Evolutionary conservation across 1,140 invertebrate genomes (phyloP).

Genomic region (Drosophila nebulosa): DNA sequence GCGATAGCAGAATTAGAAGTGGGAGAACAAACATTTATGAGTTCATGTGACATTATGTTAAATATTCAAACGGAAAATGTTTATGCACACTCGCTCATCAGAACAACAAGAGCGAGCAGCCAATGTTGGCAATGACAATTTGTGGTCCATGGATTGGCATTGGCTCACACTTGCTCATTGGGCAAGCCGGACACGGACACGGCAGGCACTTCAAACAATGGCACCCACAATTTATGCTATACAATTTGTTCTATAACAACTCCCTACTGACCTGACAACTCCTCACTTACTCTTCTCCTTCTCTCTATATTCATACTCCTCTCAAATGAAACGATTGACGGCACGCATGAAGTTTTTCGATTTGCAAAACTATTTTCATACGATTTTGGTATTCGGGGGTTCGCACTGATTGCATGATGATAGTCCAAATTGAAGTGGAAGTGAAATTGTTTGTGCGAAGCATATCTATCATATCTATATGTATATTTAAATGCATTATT

Average conservation of each 20-base stretch:
- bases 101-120: constrained; percentile 11
- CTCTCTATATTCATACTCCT: neutral
- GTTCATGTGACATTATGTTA: constrained; percentile 33
- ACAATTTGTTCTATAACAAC: constrained; percentile 41
- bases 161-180: neutral
- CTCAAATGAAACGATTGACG: neutral
- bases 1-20: neutral
- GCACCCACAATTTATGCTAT: constrained; percentile 53
- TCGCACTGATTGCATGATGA: constrained; percentile 30
- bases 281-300: no score
- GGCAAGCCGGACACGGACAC: constrained; percentile 10
- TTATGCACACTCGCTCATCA: constrained; percentile 12
- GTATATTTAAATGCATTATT: constrained; percentile 59
- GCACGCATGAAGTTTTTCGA: constrained; percentile 49
- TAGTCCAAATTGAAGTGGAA: constrained; percentile 28
- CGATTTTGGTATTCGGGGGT: constrained; percentile 25
- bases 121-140: constrained; percentile 23
- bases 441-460: constrained; percentile 55
- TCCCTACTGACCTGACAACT: neutral
- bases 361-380: constrained; percentile 55
- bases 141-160: constrained; percentile 51
- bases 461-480: constrained; percentile 51
- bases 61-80: constrained; percentile 53
- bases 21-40: constrained; percentile 51
- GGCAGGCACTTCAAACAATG: constrained; percentile 44